phyloP scores from a whole-genome alignment of 2,888 invertebrate genomes.

The Dascillus cervinus region DNA sequence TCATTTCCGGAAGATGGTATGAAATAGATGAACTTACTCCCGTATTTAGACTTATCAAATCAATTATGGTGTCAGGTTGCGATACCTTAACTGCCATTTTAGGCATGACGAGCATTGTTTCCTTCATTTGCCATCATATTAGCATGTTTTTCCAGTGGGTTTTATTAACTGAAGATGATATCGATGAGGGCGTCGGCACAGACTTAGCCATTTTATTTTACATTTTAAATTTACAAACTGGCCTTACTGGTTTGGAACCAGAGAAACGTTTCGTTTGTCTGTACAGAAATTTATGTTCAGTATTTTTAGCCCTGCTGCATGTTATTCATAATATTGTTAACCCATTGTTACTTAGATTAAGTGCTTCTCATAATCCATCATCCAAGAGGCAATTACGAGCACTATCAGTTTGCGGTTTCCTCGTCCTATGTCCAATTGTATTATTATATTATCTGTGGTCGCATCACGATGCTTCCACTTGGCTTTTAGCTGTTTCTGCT shows the following conservation, averaged over 20 bases:
- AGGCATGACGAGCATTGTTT: conserved; percentile 88
- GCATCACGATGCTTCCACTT: conserved; percentile 77
- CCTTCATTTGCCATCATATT: conserved; percentile 82
- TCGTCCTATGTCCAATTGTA: conserved; percentile 71
- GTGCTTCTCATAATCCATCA: conserved; percentile 77
- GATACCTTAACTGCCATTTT: conserved; percentile 85
- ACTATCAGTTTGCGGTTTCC: conserved; percentile 71
- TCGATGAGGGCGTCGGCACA: conserved; percentile 87
- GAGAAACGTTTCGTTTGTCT: conserved; percentile 80
- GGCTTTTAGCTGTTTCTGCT: conserved; percentile 87
- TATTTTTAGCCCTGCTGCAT: conserved; percentile 85
- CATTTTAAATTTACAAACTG: conserved; percentile 84
- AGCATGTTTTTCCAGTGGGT: conserved; percentile 87
- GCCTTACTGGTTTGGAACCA: conserved; percentile 77
- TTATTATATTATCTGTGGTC: conserved; percentile 76
- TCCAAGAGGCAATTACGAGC: conserved; percentile 74
- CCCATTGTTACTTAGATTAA: conserved; percentile 84
- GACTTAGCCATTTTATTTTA: conserved; percentile 92
- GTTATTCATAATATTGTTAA: conserved; percentile 89
- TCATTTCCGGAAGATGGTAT: conserved; percentile 36
- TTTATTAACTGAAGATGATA: conserved; percentile 75
- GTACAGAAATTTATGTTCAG: conserved; percentile 83
- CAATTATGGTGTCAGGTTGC: conserved; percentile 77
- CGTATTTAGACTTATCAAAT: conserved; percentile 48
- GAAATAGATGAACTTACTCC: conserved; percentile 39